Conservation (phyloP, 2,797 vertebrate genomes). For the Protosalanx chinensis region DNA sequence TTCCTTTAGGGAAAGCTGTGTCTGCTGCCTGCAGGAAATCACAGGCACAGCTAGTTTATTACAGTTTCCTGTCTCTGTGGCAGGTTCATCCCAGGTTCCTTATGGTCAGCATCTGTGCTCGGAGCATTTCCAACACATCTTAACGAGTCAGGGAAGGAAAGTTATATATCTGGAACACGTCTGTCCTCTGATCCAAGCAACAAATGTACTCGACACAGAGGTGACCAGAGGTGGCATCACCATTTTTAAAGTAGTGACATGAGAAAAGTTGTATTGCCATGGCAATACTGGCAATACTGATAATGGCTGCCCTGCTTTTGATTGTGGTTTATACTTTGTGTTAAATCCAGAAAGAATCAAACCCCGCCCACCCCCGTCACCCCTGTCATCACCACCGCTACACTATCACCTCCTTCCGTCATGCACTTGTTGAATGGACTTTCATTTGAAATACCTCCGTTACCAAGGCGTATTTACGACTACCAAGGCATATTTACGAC, state of each 20-base stretch:
- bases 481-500: too few species aligned
- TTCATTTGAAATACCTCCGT: neutral
- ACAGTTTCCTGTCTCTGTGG: constrained; percentile 12
- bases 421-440: neutral
- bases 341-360: too few species aligned
- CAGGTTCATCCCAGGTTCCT: constrained; percentile 26
- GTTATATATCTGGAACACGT: constrained; percentile 41
- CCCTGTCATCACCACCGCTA: neutral
- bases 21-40: neutral
- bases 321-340: too few species aligned
- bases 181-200: constrained; percentile 30
- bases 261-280: too few species aligned
- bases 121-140: constrained; percentile 52
- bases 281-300: too few species aligned
- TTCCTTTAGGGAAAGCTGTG: neutral
- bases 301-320: too few species aligned
- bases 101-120: constrained; percentile 51
- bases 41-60: neutral
- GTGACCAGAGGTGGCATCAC: too few species aligned
- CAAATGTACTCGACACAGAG: constrained; percentile 28
- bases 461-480: too few species aligned
- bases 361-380: neutral
- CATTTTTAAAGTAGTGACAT: too few species aligned
- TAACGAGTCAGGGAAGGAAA: constrained; percentile 49
- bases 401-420: constrained; percentile 2